Percentiles rank a stretch among this genome's conserved stretches.
phyloP scores from a whole-genome alignment of 2,113 vertebrate genomes.

The Cervus canadensis region DNA sequence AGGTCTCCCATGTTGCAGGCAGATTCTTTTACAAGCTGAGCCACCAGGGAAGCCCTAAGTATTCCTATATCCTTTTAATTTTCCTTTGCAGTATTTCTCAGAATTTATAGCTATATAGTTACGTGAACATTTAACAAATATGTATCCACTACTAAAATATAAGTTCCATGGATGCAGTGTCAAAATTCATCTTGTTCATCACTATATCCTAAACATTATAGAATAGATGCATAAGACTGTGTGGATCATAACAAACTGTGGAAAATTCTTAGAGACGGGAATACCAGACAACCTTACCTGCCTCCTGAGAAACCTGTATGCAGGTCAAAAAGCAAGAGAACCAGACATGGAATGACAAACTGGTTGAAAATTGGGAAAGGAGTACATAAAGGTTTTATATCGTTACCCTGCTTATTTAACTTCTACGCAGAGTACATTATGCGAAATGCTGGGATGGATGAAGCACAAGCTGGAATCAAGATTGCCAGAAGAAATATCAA shows the following conservation, averaged over 20 bases:
- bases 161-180: not conserved
- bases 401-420: not conserved
- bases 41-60: not conserved
- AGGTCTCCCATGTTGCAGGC: not conserved
- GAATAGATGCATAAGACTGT: not conserved
- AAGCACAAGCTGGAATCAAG: not conserved
- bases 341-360: not conserved
- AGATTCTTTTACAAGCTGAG: not conserved
- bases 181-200: not conserved
- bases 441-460: not conserved
- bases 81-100: not conserved
- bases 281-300: not conserved
- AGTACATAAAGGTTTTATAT: not conserved
- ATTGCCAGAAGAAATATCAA: not conserved
- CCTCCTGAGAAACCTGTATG: not conserved
- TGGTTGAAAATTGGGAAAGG: not conserved
- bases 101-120: not conserved
- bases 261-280: not conserved
- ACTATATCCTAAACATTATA: not conserved
- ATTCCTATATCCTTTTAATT: not conserved
- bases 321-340: not conserved
- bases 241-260: not conserved
- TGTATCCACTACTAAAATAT: not conserved
- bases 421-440: not conserved
- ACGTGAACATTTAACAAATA: not conserved